Conservation (phyloP, 30 jellyfish, hydroid and myxozoan species). For the Aurelia aurita complex sp. Pacific region DNA sequence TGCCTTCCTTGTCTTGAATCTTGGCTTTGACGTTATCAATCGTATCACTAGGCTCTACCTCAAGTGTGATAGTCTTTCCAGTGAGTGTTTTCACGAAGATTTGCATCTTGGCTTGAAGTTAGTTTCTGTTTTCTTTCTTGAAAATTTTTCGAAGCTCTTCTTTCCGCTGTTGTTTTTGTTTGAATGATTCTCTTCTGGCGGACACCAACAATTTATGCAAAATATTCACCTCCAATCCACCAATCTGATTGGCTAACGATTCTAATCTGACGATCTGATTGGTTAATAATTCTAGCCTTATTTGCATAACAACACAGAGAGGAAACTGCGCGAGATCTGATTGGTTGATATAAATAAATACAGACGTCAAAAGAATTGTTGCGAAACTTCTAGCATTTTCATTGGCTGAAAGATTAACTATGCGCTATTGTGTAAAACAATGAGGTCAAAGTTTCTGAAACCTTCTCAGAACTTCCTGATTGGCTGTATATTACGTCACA, state of each 20-base stretch:
- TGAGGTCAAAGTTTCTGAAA: too few relatives aligned
- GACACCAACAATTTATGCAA: too few relatives aligned
- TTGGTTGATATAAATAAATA: too few relatives aligned
- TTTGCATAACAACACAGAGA: background rate
- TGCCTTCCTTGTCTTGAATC: conserved; percentile 98
- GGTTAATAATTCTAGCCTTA: background rate
- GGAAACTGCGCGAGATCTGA: too few relatives aligned
- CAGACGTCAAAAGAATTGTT: too few relatives aligned
- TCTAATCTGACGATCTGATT: background rate
- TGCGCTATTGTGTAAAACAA: too few relatives aligned
- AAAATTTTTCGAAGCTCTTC: background rate
- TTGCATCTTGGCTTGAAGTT: conserved; percentile 76
- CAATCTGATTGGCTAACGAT: conserved; percentile 12
- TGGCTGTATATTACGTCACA: too few relatives aligned
- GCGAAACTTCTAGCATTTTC: too few relatives aligned
- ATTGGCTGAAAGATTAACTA: too few relatives aligned
- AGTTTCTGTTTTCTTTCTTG: background rate
- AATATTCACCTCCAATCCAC: background rate
- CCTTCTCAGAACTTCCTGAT: too few relatives aligned
- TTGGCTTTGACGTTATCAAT: conserved; percentile 92
- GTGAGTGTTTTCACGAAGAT: conserved; percentile 93
- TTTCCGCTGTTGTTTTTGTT: background rate
- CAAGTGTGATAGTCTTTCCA: conserved; percentile 95
- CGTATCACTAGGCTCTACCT: conserved; percentile 96
- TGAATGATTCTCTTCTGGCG: too few relatives aligned